phyloP scores from a whole-genome alignment of 2,113 vertebrate genomes.

The Megaleporinus macrocephalus region DNA sequence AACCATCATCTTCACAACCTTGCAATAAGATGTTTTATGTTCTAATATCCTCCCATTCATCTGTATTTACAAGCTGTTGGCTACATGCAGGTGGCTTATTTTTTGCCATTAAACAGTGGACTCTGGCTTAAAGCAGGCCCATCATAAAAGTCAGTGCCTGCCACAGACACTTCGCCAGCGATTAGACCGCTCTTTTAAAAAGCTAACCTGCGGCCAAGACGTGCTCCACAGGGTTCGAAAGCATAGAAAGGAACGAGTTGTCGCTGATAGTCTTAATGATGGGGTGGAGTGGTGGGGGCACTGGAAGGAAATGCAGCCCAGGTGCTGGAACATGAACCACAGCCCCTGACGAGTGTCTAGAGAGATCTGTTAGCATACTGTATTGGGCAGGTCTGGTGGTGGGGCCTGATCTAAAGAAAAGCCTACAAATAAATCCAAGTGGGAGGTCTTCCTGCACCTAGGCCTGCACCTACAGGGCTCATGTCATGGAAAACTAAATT shows the following conservation, averaged over 20 bases:
- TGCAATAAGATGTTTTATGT: slow-evolving; percentile 48
- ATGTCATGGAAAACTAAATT: too few species aligned
- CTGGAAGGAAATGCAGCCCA: slow-evolving; percentile 44
- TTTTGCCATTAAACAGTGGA: slow-evolving; percentile 60
- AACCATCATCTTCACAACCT: slow-evolving; percentile 29
- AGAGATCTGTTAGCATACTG: slow-evolving; percentile 14
- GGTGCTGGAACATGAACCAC: slow-evolving; percentile 38
- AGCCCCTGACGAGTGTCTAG: slow-evolving; percentile 31
- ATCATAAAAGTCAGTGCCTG: slow-evolving; percentile 67
- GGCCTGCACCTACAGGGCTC: background rate
- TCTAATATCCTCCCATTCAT: slow-evolving; percentile 47
- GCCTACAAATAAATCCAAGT: background rate
- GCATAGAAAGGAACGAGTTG: slow-evolving; percentile 41
- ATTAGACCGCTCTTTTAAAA: slow-evolving; percentile 62
- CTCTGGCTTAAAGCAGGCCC: slow-evolving; percentile 58
- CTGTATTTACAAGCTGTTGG: slow-evolving; percentile 69
- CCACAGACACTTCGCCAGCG: slow-evolving; percentile 60
- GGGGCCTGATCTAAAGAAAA: background rate
- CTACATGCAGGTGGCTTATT: slow-evolving; percentile 68
- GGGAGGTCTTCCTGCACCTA: background rate
- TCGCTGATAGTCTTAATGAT: slow-evolving; percentile 41
- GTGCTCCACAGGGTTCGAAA: slow-evolving; percentile 50
- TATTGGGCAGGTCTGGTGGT: background rate
- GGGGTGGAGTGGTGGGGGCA: slow-evolving; percentile 32
- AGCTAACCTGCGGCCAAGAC: slow-evolving; percentile 56